A percentile compares a stretch with the other conserved stretches of the same genome.
These are phyloP conservation scores for Zophobas atratus DNA, from an alignment of 1,140 invertebrate genomes.

Conservation along the genomic window DNA sequence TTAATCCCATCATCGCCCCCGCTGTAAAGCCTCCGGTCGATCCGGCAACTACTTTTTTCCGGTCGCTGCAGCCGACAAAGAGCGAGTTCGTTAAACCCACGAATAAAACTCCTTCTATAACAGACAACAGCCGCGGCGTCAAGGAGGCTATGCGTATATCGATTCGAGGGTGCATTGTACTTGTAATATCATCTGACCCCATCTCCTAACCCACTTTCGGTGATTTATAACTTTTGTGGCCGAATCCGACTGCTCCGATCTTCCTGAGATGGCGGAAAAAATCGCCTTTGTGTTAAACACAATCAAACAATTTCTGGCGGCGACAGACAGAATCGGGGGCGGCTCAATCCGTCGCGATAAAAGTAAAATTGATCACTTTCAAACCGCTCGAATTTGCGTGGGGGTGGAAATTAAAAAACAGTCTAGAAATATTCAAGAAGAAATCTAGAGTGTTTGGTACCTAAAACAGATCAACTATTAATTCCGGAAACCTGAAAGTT, in stretches of 20 bases:
- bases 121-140: constrained; percentile 29
- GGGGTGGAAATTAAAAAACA: neutral
- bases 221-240: constrained; percentile 18
- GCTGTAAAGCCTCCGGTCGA: no score
- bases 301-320: neutral
- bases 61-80: neutral
- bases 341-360: neutral
- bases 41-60: neutral
- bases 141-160: constrained; percentile 34
- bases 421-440: no score
- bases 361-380: neutral
- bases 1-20: neutral
- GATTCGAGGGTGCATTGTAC: constrained; percentile 35
- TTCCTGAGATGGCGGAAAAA: neutral
- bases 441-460: no score
- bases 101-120: constrained; percentile 9
- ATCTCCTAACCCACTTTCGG: constrained; percentile 24
- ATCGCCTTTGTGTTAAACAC: neutral
- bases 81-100: constrained; percentile 1
- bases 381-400: neutral
- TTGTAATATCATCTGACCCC: constrained; percentile 22
- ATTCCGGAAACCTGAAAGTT: no score
- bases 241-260: constrained; percentile 6
- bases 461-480: no score
- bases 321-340: neutral